A percentile compares a stretch with the other conserved stretches of the same genome.
These are phyloP conservation scores for Nomada goodeniana DNA, from an alignment of 2,888 invertebrate species.

Conservation along the genomic window DNA sequence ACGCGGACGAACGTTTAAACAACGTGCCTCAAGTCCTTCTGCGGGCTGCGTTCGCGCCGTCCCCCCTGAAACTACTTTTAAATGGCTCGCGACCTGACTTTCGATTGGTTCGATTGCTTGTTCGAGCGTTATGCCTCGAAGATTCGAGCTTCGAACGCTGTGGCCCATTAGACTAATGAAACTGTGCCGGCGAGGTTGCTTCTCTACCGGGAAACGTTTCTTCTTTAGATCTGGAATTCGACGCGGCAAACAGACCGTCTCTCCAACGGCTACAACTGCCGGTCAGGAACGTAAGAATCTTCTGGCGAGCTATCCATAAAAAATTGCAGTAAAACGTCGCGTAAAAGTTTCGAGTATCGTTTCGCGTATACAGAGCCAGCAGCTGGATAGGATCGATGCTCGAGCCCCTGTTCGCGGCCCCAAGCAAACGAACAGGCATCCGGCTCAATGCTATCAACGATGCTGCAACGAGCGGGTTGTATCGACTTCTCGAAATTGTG, in stretches of 20 bases:
- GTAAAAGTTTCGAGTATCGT: slow-evolving; percentile 1
- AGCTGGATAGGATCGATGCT: no score
- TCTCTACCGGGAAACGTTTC: slow-evolving; percentile 11
- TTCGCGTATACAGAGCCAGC: no score
- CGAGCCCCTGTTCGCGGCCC: no score
- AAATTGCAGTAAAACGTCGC: not conserved
- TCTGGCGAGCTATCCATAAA: not conserved
- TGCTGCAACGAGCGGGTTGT: not conserved
- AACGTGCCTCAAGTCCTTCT: not conserved
- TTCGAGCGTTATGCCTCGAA: slow-evolving; percentile 18
- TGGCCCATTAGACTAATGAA: slow-evolving; percentile 67
- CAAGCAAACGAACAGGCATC: no score
- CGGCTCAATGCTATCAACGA: no score
- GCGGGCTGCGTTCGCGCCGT: not conserved
- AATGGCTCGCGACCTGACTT: slow-evolving; percentile 29
- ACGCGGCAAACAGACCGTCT: slow-evolving; percentile 8
- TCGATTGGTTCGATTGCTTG: slow-evolving; percentile 47
- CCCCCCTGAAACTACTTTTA: slow-evolving; percentile 17
- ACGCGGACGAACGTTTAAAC: not conserved
- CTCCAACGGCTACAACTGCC: slow-evolving; percentile 10
- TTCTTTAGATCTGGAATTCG: slow-evolving; percentile 3
- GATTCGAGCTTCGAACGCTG: slow-evolving; percentile 40
- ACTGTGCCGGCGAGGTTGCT: slow-evolving; percentile 33
- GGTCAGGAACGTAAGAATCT: slow-evolving; percentile 3
- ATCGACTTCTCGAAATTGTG: not conserved